phyloP scores from a whole-genome alignment of 2,113 vertebrate genomes.

The Mesitornis unicolor region DNA sequence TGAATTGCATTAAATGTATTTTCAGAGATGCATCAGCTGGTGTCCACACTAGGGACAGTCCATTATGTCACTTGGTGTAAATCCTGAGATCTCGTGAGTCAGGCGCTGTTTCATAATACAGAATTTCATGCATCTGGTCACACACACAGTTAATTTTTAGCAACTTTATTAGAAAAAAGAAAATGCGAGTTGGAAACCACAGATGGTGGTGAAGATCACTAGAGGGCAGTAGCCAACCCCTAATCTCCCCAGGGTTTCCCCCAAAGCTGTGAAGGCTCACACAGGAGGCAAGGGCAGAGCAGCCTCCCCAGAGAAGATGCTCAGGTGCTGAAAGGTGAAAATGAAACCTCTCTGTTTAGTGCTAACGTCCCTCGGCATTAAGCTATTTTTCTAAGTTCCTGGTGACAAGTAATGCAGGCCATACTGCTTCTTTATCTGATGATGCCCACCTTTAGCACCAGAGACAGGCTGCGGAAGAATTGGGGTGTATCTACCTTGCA shows the following conservation, averaged over 20 bases:
- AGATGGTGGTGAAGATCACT: not conserved
- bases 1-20: not conserved
- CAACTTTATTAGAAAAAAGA: not conserved
- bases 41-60: not conserved
- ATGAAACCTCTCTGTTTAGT: not conserved
- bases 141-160: not conserved
- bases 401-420: not conserved
- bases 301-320: not conserved
- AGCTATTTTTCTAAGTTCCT: not conserved
- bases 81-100: not conserved
- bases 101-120: not conserved
- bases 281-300: fast-evolving
- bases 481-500: not conserved
- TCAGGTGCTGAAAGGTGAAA: fast-evolving
- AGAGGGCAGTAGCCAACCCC: constrained; percentile 64
- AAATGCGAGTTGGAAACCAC: not conserved
- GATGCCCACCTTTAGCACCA: not conserved
- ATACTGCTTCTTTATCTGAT: not conserved
- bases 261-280: fast-evolving
- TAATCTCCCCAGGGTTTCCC: not conserved
- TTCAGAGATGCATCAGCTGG: not conserved
- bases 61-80: not conserved
- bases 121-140: not conserved
- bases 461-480: not conserved
- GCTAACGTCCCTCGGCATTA: not conserved